Percentiles rank a stretch among this genome's conserved stretches.
Evolutionary conservation across 2,797 vertebrate genomes (phyloP).

Genomic region (Nannoperca obscura): DNA sequence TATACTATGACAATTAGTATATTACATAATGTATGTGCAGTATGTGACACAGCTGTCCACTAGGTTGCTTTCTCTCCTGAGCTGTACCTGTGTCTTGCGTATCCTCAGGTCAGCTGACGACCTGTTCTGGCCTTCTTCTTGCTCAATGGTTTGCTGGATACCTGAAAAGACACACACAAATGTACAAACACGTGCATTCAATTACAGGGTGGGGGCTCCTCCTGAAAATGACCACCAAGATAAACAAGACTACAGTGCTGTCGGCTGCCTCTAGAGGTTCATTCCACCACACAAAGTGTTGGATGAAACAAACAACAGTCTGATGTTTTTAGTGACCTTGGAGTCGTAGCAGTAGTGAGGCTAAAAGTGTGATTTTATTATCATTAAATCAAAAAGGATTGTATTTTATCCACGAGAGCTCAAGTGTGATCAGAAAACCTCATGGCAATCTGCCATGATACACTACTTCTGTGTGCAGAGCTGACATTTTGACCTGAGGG

Average conservation of each 20-base stretch:
- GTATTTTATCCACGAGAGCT: not conserved
- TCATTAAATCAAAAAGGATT: not conserved
- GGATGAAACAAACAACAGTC: not conserved
- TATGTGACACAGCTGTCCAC: not conserved
- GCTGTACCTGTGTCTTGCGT: constrained; percentile 94
- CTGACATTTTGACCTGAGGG: constrained; percentile 14
- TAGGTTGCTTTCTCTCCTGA: not conserved
- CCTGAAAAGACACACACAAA: constrained; percentile 75
- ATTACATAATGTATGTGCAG: not conserved
- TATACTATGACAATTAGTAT: not conserved
- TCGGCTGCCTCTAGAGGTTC: not conserved
- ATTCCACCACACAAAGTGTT: not conserved
- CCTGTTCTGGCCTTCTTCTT: constrained; percentile 93
- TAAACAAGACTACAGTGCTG: not conserved
- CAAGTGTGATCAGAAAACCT: constrained; percentile 8
- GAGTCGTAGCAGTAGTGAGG: not conserved
- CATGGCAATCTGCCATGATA: not conserved
- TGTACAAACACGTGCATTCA: not conserved
- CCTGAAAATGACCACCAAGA: not conserved
- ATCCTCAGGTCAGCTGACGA: constrained; percentile 96
- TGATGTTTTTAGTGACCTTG: not conserved
- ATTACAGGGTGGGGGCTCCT: not conserved
- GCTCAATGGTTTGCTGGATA: constrained; percentile 95
- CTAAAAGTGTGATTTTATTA: not conserved
- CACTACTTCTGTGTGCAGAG: not conserved